Evolutionary conservation across 1,140 invertebrate genomes (phyloP).

Genomic region (Drosophila erecta): DNA sequence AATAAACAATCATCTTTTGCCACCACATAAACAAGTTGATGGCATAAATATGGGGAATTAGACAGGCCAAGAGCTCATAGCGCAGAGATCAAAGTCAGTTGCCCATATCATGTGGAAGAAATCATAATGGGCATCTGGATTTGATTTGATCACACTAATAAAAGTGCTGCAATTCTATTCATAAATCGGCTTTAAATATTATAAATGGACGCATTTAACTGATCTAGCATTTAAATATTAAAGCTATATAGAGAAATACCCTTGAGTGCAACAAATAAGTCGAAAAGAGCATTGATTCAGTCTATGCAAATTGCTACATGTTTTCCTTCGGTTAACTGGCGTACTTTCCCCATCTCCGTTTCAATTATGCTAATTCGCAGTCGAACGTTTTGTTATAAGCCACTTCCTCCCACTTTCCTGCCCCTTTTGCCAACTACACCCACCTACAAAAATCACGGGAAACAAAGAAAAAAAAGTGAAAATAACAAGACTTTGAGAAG

Average conservation of each 20-base stretch:
- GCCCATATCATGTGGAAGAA: not conserved
- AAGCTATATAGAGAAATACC: not conserved
- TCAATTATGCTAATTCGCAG: constrained; percentile 65
- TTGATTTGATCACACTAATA: not conserved
- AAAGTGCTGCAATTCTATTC: constrained; percentile 2
- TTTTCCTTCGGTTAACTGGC: not conserved
- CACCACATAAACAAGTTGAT: not conserved
- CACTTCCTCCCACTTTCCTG: constrained; percentile 34
- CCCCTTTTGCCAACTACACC: constrained; percentile 2
- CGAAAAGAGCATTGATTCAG: constrained; percentile 3
- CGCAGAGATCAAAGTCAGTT: constrained; percentile 8
- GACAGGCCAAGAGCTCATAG: not conserved
- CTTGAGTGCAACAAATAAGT: not conserved
- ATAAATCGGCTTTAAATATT: too few species aligned
- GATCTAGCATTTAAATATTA: not conserved
- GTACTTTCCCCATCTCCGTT: constrained; percentile 2
- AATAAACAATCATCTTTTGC: not conserved
- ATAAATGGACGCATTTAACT: too few species aligned
- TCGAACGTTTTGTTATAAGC: constrained; percentile 65
- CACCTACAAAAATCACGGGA: constrained; percentile 13
- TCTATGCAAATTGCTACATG: too few species aligned
- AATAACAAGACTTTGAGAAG: constrained; percentile 4
- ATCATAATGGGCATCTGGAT: constrained; percentile 8
- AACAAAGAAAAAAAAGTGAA: constrained; percentile 3
- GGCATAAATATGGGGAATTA: not conserved